These are phyloP conservation scores for Hyposoter didymator DNA, from an alignment of 2,888 invertebrate genomes.

Conservation along the genomic window DNA sequence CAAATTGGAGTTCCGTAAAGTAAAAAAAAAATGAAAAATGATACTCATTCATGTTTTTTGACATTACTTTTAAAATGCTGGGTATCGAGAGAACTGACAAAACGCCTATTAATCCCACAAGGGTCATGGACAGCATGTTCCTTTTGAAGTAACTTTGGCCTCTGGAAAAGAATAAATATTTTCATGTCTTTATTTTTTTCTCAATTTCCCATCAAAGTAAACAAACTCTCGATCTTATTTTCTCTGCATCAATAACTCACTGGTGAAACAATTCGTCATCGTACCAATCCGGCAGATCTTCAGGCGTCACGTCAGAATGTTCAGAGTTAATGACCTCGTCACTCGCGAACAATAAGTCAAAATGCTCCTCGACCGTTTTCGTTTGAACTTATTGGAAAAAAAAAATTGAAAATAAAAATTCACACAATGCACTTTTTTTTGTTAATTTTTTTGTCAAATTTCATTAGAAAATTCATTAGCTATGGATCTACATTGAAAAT, in stretches of 20 bases:
- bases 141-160: conserved; percentile 90
- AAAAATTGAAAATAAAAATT: background rate
- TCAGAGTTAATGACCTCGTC: conserved; percentile 67
- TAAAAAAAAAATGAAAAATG: background rate
- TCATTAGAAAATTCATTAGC: background rate
- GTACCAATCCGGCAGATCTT: conserved; percentile 88
- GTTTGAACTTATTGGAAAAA: conserved; percentile 74
- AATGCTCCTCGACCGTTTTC: conserved; percentile 74
- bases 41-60: background rate
- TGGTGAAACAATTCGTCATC: conserved; percentile 86
- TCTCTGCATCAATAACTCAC: conserved; percentile 67
- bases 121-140: conserved; percentile 88
- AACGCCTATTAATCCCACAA: conserved; percentile 90
- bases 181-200: background rate
- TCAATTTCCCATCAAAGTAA: background rate
- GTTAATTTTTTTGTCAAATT: background rate
- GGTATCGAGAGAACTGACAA: conserved; percentile 90
- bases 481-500: background rate
- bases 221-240: background rate
- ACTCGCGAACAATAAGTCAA: conserved; percentile 67
- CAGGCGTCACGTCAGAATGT: conserved; percentile 58
- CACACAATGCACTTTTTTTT: background rate
- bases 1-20: too few relatives aligned
- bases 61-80: conserved; percentile 87
- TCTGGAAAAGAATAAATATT: conserved; percentile 77